Base-by-base conservation (phyloP, 1,140 invertebrate genomes). In the Diorhabda elongata region DNA sequence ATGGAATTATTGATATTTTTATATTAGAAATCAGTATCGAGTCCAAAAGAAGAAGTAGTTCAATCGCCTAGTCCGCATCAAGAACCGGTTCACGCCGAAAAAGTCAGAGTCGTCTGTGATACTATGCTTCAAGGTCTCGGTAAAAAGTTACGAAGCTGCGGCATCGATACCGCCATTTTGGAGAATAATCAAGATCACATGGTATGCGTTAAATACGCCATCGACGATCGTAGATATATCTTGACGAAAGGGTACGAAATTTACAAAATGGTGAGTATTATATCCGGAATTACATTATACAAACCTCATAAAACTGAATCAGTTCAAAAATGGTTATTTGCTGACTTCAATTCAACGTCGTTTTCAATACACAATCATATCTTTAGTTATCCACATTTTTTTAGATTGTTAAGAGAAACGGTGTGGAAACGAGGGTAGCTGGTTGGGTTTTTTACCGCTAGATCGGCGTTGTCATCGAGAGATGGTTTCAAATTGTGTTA, bases 121-220 rank as follows among this genome's bases (percentile, higher is more conserved):
- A 82, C 82, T 2, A 87, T 84, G 82, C 62, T 88, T 5, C 81
- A 81, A 67, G 83, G 83, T 42, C 73, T 92, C 44, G 86, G 85
- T 0, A 85, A 83, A 68, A 83, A 86, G 71, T 78, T 92, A 43
- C 80, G 90, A 57, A 85, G 84, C 75, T 88, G 86, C 77, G 90
- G 90, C 2, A 84, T 90, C n/a, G 87, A 91, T 77, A 86, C 86
- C 3, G 67, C 81, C 9, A 84, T 87, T 57, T 69, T 88, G 42
- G 79, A 84, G 42, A 82, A 82, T 67, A 76, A 83, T 72, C 78
- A 82, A 5, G 78, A 82, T 64, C 85, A 85, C 70, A 81, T 84
- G 56, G 78, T 82, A 52, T 85, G 84, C 71, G 81, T 84, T 3
- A 78, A 83, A 72, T 75, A 85, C 64, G 84, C 86, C 7, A 71